These are phyloP conservation scores for Sphaeridia pumilis DNA, from an alignment of 2,888 invertebrate genomes.

Conservation along the genomic window DNA sequence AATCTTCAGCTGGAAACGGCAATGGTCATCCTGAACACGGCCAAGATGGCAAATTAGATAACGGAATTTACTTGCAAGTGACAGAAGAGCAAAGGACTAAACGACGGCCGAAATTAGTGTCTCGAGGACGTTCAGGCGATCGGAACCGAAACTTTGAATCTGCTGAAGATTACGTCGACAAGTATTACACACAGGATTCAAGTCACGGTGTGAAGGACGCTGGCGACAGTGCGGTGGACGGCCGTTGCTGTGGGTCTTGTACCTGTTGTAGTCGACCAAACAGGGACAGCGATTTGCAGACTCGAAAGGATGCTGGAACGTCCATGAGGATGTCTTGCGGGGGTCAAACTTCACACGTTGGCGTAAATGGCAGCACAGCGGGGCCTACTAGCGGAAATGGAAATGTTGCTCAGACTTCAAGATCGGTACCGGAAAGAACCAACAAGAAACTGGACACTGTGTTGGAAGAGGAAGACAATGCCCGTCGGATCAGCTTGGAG, in stretches of 20 bases:
- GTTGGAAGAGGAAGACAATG: neutral
- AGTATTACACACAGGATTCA: too few relatives aligned
- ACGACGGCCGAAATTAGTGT: neutral
- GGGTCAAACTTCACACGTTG: too few relatives aligned
- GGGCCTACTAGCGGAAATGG: too few relatives aligned
- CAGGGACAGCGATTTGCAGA: constrained; percentile 8
- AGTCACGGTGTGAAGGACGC: neutral
- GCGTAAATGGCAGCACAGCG: too few relatives aligned
- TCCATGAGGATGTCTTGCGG: too few relatives aligned
- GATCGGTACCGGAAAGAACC: neutral
- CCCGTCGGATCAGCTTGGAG: too few relatives aligned
- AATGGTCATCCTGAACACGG: neutral
- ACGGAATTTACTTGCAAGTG: neutral
- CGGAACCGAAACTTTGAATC: neutral
- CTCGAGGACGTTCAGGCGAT: neutral
- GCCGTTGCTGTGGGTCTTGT: constrained; percentile 8
- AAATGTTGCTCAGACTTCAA: neutral
- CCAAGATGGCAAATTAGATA: neutral
- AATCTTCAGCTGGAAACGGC: neutral
- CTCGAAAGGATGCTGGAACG: neutral
- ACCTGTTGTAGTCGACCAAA: neutral
- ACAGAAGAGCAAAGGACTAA: neutral
- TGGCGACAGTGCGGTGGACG: neutral
- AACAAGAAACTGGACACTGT: neutral
- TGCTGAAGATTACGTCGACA: neutral